Conservation (phyloP, 2,113 vertebrate species). For the Labeo rohita region DNA sequence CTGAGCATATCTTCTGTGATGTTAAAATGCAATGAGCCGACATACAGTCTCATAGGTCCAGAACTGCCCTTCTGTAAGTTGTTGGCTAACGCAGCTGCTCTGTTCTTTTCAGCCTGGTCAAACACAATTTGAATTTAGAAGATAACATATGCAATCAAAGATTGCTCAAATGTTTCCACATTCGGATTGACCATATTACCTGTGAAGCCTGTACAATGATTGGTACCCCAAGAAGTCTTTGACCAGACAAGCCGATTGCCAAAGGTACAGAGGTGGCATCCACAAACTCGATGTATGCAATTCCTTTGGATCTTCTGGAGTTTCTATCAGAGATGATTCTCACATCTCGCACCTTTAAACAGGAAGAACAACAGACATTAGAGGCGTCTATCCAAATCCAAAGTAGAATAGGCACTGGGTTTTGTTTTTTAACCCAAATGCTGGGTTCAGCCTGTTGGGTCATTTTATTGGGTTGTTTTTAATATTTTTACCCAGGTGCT, state of each 20-base stretch:
- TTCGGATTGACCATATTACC: constrained; percentile 69
- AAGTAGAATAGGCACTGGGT: too few relatives aligned
- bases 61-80: constrained; percentile 90
- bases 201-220: constrained; percentile 98
- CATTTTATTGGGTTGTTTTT: too few relatives aligned
- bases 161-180: neutral
- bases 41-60: constrained; percentile 93
- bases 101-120: constrained; percentile 92
- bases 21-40: constrained; percentile 95
- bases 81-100: constrained; percentile 93
- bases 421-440: too few relatives aligned
- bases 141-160: neutral
- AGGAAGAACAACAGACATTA: constrained; percentile 48
- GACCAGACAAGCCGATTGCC: constrained; percentile 94
- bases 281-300: constrained; percentile 96
- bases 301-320: constrained; percentile 95
- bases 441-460: too few relatives aligned
- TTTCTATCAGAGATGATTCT: constrained; percentile 98
- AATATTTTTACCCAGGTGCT: too few relatives aligned
- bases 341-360: constrained; percentile 89
- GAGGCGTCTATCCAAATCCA: neutral
- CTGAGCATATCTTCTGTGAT: constrained; percentile 98
- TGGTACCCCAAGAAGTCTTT: constrained; percentile 93
- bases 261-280: constrained; percentile 95
- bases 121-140: neutral